A percentile compares a stretch with the other conserved stretches of the same genome.
Conservation (phyloP, 2,888 invertebrate species). For the Pyrochroa serraticornis region DNA sequence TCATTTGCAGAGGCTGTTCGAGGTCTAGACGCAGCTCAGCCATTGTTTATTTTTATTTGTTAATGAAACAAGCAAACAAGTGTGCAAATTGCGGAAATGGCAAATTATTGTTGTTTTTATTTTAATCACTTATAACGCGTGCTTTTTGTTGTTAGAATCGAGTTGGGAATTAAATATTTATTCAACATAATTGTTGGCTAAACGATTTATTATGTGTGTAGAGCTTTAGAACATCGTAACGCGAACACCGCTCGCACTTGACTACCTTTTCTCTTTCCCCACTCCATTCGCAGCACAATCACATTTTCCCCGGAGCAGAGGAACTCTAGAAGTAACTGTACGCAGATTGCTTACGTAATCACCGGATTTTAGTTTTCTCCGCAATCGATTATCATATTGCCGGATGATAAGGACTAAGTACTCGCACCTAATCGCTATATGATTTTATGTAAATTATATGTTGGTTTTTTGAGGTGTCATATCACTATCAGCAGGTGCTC, state of each 20-base stretch:
- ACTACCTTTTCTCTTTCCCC: constrained; percentile 14
- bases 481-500: no score
- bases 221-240: constrained; percentile 1
- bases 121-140: background rate
- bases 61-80: background rate
- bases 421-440: no score
- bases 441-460: no score
- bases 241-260: constrained; percentile 12
- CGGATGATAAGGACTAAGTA: no score
- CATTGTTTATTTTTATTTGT: constrained; percentile 38
- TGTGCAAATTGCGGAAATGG: no score
- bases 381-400: background rate
- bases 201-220: constrained; percentile 3
- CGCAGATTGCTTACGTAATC: constrained; percentile 25
- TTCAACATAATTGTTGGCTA: constrained; percentile 6
- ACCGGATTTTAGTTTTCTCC: constrained; percentile 3
- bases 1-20: constrained; percentile 47
- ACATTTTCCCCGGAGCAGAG: constrained; percentile 19
- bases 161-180: background rate
- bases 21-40: constrained; percentile 50
- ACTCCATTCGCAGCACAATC: constrained; percentile 9
- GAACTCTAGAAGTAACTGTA: constrained; percentile 13
- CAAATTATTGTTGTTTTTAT: background rate
- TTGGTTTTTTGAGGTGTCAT: no score
- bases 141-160: background rate